Conservation (phyloP, 2,888 invertebrate genomes). For the Xestobium rufovillosum region DNA sequence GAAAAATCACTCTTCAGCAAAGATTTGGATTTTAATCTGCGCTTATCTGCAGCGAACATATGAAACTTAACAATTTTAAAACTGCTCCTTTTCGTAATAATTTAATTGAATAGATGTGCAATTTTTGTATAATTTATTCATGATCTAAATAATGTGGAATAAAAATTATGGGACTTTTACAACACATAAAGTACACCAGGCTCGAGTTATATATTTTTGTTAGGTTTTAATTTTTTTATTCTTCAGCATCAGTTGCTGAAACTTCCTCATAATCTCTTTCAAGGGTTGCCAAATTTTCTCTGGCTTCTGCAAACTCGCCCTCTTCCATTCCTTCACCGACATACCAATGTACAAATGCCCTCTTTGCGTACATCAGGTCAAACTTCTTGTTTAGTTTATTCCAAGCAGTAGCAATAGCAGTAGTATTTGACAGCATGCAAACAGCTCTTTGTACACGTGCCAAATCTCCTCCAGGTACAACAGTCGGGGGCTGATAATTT, state of each 20-base stretch:
- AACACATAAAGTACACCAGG: too few species aligned
- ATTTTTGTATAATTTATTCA: too few species aligned
- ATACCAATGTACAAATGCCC: slow-evolving; percentile 94
- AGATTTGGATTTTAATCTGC: too few species aligned
- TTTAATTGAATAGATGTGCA: too few species aligned
- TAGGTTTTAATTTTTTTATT: too few species aligned
- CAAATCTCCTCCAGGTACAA: slow-evolving; percentile 68
- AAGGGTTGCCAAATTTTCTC: slow-evolving; percentile 67
- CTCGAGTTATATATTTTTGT: too few species aligned
- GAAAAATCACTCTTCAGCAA: too few species aligned
- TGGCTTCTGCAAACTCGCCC: slow-evolving; percentile 74
- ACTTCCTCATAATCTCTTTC: slow-evolving; percentile 72
- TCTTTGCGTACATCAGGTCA: slow-evolving; percentile 88
- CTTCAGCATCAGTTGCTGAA: slow-evolving; percentile 46
- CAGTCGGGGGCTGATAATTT: slow-evolving; percentile 64
- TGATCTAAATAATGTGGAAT: too few species aligned
- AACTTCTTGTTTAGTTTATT: slow-evolving; percentile 87
- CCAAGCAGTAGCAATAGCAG: slow-evolving; percentile 86
- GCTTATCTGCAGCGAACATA: too few species aligned
- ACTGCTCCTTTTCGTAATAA: too few species aligned
- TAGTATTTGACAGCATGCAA: slow-evolving; percentile 87
- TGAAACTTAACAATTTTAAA: too few species aligned
- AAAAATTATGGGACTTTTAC: too few species aligned
- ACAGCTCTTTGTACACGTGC: slow-evolving; percentile 80
- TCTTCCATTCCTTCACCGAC: slow-evolving; percentile 72